Base-by-base conservation (phyloP, 2,888 invertebrate genomes). In the Hofmannophila pseudospretella region DNA sequence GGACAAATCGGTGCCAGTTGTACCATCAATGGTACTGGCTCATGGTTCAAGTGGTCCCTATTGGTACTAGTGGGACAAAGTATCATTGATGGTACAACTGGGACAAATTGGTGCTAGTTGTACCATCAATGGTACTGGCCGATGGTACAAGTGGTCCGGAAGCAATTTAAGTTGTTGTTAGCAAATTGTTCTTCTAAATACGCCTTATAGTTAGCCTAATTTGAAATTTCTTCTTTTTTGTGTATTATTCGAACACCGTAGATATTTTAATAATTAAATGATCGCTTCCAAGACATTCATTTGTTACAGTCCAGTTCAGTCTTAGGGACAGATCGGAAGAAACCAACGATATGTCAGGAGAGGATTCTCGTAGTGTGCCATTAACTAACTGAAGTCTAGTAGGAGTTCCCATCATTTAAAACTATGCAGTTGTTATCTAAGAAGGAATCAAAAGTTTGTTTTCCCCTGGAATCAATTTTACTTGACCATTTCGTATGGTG, bases 211-310 rank as follows among this genome's bases (percentile, higher is more conserved):
- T n/a, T n/a, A n/a, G n/a, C n/a, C n/a, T n/a, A n/a, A n/a, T n/a
- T n/a, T n/a, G n/a, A n/a, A n/a, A n/a, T n/a, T n/a, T n/a, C n/a
- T n/a, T n/a, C n/a, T n/a, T n/a, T n/a, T n/a, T n/a, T n/a, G n/a
- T n/a, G n/a, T n/a, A n/a, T n/a, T n/a, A n/a, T n/a, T 19, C 19
- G 19, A 19, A 19, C 5, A 19, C 5, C 1, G 23, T 36, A 9
- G 34, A 25, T n/a, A 42, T 35, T 30, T 38, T 38, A 16, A 42
- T 38, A 3, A 36, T 20, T 5, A 14, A 2, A 30, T 43, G 41
- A 11, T 44, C 44, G 30, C 44, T 44, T 3, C 41, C 39, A n/a
- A 44, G 10, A 7, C 23, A 20, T 30, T 44, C 40, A 9, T 39
- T 38, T 5, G 20, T 12, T 7, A 34, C 25, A 8, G 3, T 23